Conservation (phyloP, 64 coral and sea anemone genomes). For the Hydrozoanthus tunicans region DNA sequence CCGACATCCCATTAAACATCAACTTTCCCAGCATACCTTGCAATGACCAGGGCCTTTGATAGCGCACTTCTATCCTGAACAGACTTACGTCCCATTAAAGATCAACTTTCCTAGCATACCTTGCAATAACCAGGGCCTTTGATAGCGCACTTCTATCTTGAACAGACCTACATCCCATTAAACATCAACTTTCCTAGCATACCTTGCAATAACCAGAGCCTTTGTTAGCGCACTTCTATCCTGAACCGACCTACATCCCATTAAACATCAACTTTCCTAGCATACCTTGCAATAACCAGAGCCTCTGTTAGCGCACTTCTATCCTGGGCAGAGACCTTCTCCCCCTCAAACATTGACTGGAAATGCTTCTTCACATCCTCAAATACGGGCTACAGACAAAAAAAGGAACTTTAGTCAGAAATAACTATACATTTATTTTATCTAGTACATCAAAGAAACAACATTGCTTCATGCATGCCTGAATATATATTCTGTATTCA, state of each 20-base stretch:
- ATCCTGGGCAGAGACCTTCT: constrained; percentile 79
- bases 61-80: constrained; percentile 78
- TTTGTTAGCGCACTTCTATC: not conserved
- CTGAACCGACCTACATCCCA: not conserved
- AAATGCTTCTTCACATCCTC: constrained; percentile 82
- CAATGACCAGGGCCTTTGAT: constrained; percentile 79
- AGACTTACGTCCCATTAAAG: not conserved
- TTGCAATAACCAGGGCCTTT: not conserved
- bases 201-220: not conserved
- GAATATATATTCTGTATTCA: not conserved
- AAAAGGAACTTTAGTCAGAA: not conserved
- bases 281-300: constrained; percentile 78
- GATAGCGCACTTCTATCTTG: no score
- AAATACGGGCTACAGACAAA: constrained; percentile 61
- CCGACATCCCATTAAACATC: not conserved
- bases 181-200: no score
- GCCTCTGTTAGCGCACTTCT: constrained; percentile 82
- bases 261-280: not conserved
- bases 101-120: no score
- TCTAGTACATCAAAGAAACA: no score
- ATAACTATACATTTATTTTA: no score
- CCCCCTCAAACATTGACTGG: constrained; percentile 73
- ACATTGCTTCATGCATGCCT: no score
- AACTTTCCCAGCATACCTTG: constrained; percentile 53
- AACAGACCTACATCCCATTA: no score